phyloP scores from a whole-genome alignment of 2,797 vertebrate species.

The Periophthalmus magnuspinnatus region DNA sequence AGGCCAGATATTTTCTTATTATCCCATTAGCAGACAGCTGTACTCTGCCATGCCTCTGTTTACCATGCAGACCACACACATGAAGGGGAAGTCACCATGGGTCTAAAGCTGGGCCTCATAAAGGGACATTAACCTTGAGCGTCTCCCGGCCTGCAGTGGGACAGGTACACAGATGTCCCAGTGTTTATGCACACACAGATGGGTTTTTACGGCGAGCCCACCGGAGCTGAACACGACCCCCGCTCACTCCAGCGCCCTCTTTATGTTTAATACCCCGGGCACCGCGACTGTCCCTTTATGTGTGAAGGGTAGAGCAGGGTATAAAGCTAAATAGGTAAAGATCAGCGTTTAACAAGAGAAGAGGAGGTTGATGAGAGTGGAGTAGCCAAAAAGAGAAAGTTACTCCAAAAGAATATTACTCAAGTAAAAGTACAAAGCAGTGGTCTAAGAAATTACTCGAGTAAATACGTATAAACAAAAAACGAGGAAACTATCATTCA shows the following conservation, averaged over 20 bases:
- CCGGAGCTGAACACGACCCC: constrained; percentile 61
- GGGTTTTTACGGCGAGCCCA: constrained; percentile 58
- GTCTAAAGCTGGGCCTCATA: constrained; percentile 58
- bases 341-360: background rate
- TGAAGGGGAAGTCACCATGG: constrained; percentile 37
- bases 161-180: constrained; percentile 62
- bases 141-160: constrained; percentile 53
- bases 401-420: too few species aligned
- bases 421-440: too few species aligned
- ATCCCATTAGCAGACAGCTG: constrained; percentile 1
- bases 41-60: constrained; percentile 16
- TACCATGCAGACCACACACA: constrained; percentile 48
- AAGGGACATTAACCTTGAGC: constrained; percentile 66
- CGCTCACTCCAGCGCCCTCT: constrained; percentile 46
- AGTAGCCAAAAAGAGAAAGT: background rate
- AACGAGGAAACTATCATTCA: too few species aligned
- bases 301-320: constrained; percentile 47
- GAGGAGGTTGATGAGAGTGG: background rate
- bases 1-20: too few species aligned
- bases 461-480: background rate
- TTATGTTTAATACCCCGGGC: constrained; percentile 56
- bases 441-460: too few species aligned
- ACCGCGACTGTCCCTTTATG: constrained; percentile 42
- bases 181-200: constrained; percentile 63
- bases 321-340: constrained; percentile 34